Base-by-base conservation (phyloP, 2,888 invertebrate genomes). In the Dugesia japonica region DNA sequence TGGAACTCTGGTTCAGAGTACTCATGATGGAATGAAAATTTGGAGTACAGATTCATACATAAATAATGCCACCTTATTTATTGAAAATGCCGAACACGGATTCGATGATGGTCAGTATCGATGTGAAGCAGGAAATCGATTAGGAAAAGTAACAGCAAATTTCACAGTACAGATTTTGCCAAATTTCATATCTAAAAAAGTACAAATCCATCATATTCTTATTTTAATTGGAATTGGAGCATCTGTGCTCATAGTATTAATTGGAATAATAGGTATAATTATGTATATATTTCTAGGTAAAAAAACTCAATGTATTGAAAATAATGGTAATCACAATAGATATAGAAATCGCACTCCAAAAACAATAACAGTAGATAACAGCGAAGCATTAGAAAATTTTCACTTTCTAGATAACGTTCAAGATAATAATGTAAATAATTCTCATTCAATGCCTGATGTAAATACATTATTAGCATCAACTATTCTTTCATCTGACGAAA, bases 31-130 rank as follows among this genome's bases (percentile, higher is more conserved):
- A 7, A 31, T 72, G 26, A 73, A 20, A 28, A 76, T 71, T 1
- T 23, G 28, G 26, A 31, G 17, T n/a, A 76, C 28, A 26, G 26
- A 76, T 20, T 28, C 28, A 15, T 71, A 76, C 28, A 26, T 17
- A 17, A 78, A 71, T 26, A 23, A 78, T 33, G 71, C 77, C 0
- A 78, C 56, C 7, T 71, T 77, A 20, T 75, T 33, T 15, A 77
- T 77, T 15, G 38, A 27, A n/a, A 71, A 38, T 71, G 56, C 27
- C 0, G 56, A 38, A 26, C 26, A 7, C 26, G 31, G 26, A 15
- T 56, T 56, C 56, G 77, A 77, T 27, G 71, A 78, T n/a, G 77
- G 77, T 20, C 56, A 71, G 20, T 77, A 78, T 20, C 33, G 38
- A 26, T 77, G 77, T 27, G 77, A 77, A 78, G 56, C 77, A 1